Base-by-base conservation (phyloP, 2,888 invertebrate genomes). In the Lottia scabra region DNA sequence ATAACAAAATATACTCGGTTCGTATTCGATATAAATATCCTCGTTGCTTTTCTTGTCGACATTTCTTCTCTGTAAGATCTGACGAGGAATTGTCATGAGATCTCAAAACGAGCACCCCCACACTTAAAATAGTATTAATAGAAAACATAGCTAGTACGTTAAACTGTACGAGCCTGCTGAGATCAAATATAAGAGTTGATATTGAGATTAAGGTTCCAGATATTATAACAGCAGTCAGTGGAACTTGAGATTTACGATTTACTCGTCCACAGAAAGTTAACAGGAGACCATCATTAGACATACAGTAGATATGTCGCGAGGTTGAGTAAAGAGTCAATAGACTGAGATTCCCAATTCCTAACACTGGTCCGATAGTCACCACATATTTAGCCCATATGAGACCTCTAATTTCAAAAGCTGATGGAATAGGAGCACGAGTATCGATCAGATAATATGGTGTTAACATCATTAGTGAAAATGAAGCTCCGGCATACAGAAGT, bases 161-260 rank as follows among this genome's bases (percentile, higher is more conserved):
- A 87, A 97, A 96, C 85, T 96, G 96, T 0, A 97, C 96, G 46
- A 97, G 91, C 82, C 95, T 95, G 81, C 95, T 93, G 78, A 97
- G 91, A 89, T 97, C 96, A 83, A 96, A 95, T 45, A 96, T 88
- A 63, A 97, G 90, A 10, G 96, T 95, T 68, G 96, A 93, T 0
- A 94, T 73, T 3, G 84, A 80, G n/a, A 84, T 79, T 5, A 85
- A 27, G 0, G 80, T 64, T 0, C 87, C 87, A 63, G 85, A 79
- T n/a, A 81, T 76, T 12, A 84, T 43, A 8, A 87, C 79, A 10
- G 87, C 83, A 19, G 85, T 73, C 2, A 87, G 46, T 1, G 88
- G 89, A 2, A 87, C 87, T 69, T 96, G 95, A 0, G 96, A 95
- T 79, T 93, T 94, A 66, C 93, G 91, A 85, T 93, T 94, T 4